These are phyloP conservation scores for Phasianus colchicus DNA, from an alignment of 2,113 vertebrate genomes.

Conservation along the genomic window DNA sequence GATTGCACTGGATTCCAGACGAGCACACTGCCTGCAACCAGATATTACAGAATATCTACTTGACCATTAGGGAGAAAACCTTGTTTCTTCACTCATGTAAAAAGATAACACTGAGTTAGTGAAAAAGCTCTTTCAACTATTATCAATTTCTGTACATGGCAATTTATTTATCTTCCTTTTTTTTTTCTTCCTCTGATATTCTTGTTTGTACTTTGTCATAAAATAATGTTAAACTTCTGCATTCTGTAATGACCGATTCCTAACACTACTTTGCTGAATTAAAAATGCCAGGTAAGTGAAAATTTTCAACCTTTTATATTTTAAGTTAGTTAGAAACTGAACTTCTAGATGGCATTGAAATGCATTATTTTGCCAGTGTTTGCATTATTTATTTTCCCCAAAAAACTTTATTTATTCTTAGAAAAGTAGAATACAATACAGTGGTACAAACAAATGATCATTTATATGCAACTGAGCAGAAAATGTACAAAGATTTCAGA, in stretches of 20 bases:
- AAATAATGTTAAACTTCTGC: not conserved
- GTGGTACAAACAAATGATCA: conserved; percentile 67
- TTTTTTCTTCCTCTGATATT: not conserved
- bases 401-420: conserved; percentile 69
- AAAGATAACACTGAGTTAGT: not conserved
- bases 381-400: conserved; percentile 48
- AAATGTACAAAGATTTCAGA: conserved; percentile 69
- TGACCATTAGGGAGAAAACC: not conserved
- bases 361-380: conserved; percentile 49
- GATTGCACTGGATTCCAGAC: not conserved
- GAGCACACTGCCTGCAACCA: not conserved
- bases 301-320: conserved; percentile 16
- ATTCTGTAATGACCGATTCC: not conserved
- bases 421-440: conserved; percentile 71
- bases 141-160: not conserved
- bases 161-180: not conserved
- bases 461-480: conserved; percentile 69
- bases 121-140: not conserved
- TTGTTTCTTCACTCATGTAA: not conserved
- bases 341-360: conserved; percentile 56
- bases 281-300: conserved; percentile 28
- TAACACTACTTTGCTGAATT: not conserved
- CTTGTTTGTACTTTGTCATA: not conserved
- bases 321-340: conserved; percentile 15
- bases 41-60: not conserved